Percentiles rank a stretch among this genome's conserved stretches.
Conservation (phyloP, 2,113 vertebrate genomes). For the Athene noctua region DNA sequence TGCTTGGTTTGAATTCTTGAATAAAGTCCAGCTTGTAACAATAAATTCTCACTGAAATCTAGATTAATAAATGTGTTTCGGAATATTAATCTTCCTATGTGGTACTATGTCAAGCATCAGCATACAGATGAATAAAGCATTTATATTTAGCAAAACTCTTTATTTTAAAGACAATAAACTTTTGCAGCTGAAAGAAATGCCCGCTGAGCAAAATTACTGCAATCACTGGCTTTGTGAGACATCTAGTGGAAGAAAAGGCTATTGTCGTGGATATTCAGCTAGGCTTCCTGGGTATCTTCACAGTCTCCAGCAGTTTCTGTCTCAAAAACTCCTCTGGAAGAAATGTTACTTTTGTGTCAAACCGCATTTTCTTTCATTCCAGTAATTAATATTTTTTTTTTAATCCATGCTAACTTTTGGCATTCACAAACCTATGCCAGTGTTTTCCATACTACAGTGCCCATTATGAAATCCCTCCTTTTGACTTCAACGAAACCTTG, state of each 20-base stretch:
- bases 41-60: not conserved
- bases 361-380: not conserved
- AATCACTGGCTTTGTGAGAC: slow-evolving; percentile 45
- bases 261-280: not conserved
- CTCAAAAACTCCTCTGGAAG: not conserved
- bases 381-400: not conserved
- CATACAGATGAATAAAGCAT: not conserved
- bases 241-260: slow-evolving; percentile 59
- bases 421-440: not conserved
- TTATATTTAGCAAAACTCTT: not conserved
- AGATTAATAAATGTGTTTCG: not conserved
- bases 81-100: not conserved
- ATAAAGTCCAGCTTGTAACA: not conserved
- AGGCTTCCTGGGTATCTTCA: not conserved
- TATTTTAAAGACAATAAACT: not conserved
- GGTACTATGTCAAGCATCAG: not conserved
- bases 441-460: not conserved
- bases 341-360: not conserved
- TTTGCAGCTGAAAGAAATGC: not conserved
- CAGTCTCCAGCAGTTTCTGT: not conserved
- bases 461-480: not conserved
- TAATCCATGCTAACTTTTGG: not conserved
- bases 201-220: no score
- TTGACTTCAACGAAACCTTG: not conserved
- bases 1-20: not conserved